Base-by-base conservation (phyloP, 1,140 invertebrate species). In the Papilio glaucus region DNA sequence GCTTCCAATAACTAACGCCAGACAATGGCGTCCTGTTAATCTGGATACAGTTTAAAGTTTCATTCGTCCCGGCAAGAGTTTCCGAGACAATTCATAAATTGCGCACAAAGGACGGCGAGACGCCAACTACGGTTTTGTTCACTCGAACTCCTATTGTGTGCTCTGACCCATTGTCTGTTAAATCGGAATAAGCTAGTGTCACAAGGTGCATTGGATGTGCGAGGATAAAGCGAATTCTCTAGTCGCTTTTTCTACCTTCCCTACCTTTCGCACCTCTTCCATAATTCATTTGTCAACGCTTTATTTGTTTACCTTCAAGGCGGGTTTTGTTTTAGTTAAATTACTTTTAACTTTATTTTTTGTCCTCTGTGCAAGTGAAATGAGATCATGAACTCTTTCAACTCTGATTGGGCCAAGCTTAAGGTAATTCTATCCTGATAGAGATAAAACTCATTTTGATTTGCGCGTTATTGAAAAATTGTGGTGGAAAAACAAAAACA, bases 151-250 rank as follows among this genome's bases (percentile, higher is more conserved):
- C 67, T 70, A 81, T 81, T 78, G 79, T 81, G 41, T 60, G 37
- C 70, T 37, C 39, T 74, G 62, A 69, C 71, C 75, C 71, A 74
- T 80, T 79, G 73, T 79, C 63, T 77, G 77, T 72, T 78, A 73
- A 76, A 81, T 72, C 73, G 75, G 74, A 78, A 77, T 80, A 78
- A 81, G 77, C 78, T 77, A 81, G 71, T 75, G 74, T 65, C 73
- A 69, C 67, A 33, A 49, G 42, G 63, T 78, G 74, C 75, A 78
- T 76, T 63, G 70, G 74, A 69, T 57, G 68, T 69, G 67, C 67
- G 10, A 53, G 41, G 67, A 69, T 69, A 69, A 69, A 69, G 67
- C 24, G 67, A 69, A 42, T 49, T 67, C 15, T 67, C 63, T 24
- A 41, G 37, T 42, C 37, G 39, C 39, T 42, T 68, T 68, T 68